phyloP scores from a whole-genome alignment of 2,797 vertebrate genomes.

The Chiloscyllium punctatum region DNA sequence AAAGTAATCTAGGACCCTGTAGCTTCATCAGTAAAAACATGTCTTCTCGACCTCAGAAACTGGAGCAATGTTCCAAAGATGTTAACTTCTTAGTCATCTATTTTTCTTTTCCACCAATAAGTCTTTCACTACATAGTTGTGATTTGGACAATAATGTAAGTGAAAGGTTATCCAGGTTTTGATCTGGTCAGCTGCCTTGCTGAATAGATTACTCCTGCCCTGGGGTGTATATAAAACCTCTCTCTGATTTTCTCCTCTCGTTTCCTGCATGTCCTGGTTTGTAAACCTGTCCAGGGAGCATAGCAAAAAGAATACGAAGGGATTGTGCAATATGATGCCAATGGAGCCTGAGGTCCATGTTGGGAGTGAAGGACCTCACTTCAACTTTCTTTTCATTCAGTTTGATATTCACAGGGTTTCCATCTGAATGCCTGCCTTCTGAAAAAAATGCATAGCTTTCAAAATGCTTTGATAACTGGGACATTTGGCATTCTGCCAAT shows the following conservation, averaged over 20 bases:
- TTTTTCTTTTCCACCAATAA: not conserved
- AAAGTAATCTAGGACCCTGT: not conserved
- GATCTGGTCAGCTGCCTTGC: not conserved
- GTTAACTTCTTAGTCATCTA: not conserved
- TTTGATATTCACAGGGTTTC: not conserved
- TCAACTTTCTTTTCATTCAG: not conserved
- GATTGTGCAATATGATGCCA: not conserved
- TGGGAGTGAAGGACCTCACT: not conserved
- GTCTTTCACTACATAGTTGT: not conserved
- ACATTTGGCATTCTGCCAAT: not conserved
- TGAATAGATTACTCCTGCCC: not conserved
- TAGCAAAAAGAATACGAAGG: not conserved
- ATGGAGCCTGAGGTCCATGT: not conserved
- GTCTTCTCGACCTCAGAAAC: not conserved
- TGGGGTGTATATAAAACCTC: not conserved
- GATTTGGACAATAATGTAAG: not conserved
- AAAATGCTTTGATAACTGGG: not conserved
- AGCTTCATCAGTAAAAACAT: not conserved
- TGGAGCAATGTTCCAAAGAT: not conserved
- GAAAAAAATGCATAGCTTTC: not conserved
- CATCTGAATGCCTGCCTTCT: not conserved
- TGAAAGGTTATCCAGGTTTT: not conserved
- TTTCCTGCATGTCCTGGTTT: not conserved
- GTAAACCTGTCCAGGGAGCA: not conserved
- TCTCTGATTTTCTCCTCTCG: not conserved